Evolutionary conservation across 1,140 invertebrate genomes (phyloP).

Genomic region (Geopemphigus sp.): DNA sequence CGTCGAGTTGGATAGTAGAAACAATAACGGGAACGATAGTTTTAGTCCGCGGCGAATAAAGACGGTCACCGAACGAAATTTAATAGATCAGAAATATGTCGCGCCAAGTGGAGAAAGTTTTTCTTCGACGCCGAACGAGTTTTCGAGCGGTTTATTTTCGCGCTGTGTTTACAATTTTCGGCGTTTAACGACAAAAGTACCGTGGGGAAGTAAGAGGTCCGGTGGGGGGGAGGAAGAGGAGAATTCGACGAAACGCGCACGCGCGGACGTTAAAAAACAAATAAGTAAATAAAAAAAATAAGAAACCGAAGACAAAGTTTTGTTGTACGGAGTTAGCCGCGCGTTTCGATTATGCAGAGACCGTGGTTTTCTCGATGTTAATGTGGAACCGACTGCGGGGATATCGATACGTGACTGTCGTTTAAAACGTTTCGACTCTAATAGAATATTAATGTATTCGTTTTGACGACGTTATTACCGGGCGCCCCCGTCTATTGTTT

Average conservation of each 20-base stretch:
- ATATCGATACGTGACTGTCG: slow-evolving; percentile 31
- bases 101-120: background rate
- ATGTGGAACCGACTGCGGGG: background rate
- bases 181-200: slow-evolving; percentile 2
- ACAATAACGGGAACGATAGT: background rate
- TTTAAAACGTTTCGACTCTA: background rate
- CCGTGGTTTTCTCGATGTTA: background rate
- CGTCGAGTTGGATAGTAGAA: background rate
- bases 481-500: no score
- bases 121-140: background rate
- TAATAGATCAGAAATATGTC: slow-evolving; percentile 4
- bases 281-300: background rate
- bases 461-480: no score
- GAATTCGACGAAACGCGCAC: background rate
- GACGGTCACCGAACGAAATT: background rate
- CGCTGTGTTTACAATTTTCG: background rate
- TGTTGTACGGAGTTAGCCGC: background rate
- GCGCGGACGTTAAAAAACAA: background rate
- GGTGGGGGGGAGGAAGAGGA: no score
- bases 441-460: background rate
- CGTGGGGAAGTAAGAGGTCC: no score
- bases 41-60: background rate
- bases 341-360: slow-evolving; percentile 16
- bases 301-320: background rate
- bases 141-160: background rate